phyloP scores from a whole-genome alignment of 2,888 invertebrate genomes.

The Harpagoxenus sublaevis region DNA sequence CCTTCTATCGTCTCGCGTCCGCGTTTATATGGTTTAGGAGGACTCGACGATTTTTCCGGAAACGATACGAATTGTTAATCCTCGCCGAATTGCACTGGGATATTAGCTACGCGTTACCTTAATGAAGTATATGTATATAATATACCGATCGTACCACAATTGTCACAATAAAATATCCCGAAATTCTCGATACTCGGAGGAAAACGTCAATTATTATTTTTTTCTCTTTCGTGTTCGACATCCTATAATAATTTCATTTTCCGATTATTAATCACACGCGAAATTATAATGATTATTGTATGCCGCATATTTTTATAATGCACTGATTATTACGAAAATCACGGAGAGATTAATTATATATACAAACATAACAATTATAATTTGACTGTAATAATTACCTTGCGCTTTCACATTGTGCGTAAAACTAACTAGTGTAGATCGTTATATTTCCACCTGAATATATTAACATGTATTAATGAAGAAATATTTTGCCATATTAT shows the following conservation, averaged over 20 bases:
- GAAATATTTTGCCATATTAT: conserved; percentile 47
- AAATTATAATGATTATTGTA: conserved; percentile 15
- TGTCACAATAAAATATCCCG: background rate
- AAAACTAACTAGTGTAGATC: conserved; percentile 50
- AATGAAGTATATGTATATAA: background rate
- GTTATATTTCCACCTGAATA: conserved; percentile 47
- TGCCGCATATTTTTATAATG: conserved; percentile 18
- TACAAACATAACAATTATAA: conserved; percentile 39
- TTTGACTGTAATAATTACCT: conserved; percentile 43
- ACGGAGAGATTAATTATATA: conserved; percentile 38
- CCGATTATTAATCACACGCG: background rate
- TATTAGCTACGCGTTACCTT: conserved; percentile 57
- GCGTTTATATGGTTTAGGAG: conserved; percentile 18
- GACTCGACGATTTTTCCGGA: background rate
- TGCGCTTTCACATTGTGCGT: conserved; percentile 35
- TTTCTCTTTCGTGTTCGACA: background rate
- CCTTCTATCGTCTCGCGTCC: background rate
- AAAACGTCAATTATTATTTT: conserved; percentile 11
- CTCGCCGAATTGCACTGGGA: conserved; percentile 68
- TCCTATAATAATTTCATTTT: conserved; percentile 27
- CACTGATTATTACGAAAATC: conserved; percentile 38
- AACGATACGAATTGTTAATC: conserved; percentile 76
- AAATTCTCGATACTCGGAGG: background rate
- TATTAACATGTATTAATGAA: conserved; percentile 53
- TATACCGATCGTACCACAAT: background rate